These are phyloP conservation scores for Lichenostomus cassidix DNA, from an alignment of 2,113 vertebrate species.

Conservation along the genomic window DNA sequence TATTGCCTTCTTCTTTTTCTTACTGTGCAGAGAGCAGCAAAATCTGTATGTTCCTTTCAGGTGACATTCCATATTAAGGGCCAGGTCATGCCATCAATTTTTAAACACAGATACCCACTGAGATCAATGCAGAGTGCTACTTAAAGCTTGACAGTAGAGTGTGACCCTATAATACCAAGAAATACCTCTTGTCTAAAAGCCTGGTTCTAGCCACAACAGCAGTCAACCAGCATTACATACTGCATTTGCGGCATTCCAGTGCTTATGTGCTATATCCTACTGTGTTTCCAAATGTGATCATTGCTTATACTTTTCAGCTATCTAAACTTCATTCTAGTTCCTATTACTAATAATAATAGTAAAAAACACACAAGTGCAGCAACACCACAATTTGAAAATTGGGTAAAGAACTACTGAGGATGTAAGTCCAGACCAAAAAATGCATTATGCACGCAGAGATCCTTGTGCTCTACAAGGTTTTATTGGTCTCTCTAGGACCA, in stretches of 20 bases:
- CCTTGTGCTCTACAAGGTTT: neutral
- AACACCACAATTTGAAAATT: neutral
- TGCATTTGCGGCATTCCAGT: conserved; percentile 26
- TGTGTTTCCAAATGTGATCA: neutral
- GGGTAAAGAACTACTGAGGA: neutral
- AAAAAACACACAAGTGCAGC: neutral
- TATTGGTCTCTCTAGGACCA: neutral
- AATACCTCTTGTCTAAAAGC: conserved; percentile 14
- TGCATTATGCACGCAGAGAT: neutral
- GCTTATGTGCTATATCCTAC: neutral
- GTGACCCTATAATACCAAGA: conserved; percentile 12
- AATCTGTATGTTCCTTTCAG: neutral
- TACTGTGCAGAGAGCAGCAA: neutral
- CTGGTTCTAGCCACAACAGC: neutral
- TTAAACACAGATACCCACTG: conserved; percentile 34
- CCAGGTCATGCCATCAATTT: conserved; percentile 44
- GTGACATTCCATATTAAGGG: neutral
- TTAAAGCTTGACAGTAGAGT: conserved; percentile 1
- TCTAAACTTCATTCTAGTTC: neutral
- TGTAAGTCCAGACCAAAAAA: neutral
- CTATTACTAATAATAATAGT: neutral
- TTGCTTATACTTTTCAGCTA: neutral
- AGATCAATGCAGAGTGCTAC: conserved; percentile 28
- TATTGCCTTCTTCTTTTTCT: neutral
- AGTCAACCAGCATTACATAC: conserved; percentile 18